Conservation (phyloP, 30 jellyfish, hydroid and myxozoan genomes). For the Hydractinia symbiolongicarpus region DNA sequence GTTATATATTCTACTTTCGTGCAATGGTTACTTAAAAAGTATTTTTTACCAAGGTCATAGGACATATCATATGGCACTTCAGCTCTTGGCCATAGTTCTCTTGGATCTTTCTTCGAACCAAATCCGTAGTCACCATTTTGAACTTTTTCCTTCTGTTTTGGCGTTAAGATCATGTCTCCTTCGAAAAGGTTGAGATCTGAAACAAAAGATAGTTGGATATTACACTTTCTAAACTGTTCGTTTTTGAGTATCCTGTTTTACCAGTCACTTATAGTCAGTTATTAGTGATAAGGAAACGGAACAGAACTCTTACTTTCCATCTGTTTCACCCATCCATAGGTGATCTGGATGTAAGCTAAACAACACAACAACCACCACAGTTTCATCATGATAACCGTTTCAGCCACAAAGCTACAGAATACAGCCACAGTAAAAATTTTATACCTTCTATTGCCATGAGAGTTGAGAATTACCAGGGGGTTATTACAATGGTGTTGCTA, state of each 20-base stretch:
- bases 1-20: background rate
- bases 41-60: background rate
- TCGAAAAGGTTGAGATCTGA: conserved; percentile 7
- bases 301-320: background rate
- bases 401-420: too few relatives aligned
- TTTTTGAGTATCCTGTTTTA: too few relatives aligned
- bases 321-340: background rate
- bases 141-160: background rate
- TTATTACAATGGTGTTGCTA: too few relatives aligned
- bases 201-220: background rate
- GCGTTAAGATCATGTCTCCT: conserved; percentile 4
- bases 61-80: background rate
- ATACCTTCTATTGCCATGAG: too few relatives aligned
- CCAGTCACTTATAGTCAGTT: too few relatives aligned
- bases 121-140: background rate
- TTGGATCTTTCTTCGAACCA: conserved; percentile 13
- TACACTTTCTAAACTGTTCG: too few relatives aligned
- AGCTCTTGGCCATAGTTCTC: conserved; percentile 6
- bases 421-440: too few relatives aligned
- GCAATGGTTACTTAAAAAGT: background rate
- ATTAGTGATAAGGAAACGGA: too few relatives aligned
- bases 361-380: too few relatives aligned
- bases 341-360: too few relatives aligned
- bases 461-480: too few relatives aligned
- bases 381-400: too few relatives aligned